These are phyloP conservation scores for Leptinotarsa tumamoca DNA, from an alignment of 2,888 invertebrate genomes.

Conservation along the genomic window DNA sequence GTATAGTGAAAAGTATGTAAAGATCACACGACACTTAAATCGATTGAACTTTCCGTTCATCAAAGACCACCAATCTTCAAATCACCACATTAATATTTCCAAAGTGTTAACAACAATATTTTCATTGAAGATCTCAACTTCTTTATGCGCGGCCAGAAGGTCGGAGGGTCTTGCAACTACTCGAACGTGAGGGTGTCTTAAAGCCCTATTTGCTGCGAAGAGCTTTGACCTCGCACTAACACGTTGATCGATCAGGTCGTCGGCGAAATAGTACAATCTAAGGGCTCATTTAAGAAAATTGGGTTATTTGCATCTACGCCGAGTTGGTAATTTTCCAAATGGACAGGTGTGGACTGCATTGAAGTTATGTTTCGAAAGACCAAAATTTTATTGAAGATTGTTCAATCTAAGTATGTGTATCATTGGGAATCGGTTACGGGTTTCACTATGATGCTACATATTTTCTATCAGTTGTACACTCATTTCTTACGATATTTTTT, in stretches of 20 bases:
- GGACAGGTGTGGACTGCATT: slow-evolving; percentile 17
- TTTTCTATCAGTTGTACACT: too few relatives aligned
- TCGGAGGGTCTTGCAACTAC: neutral
- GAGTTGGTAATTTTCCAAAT: slow-evolving; percentile 28
- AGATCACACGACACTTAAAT: neutral
- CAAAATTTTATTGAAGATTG: neutral
- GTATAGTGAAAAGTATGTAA: neutral
- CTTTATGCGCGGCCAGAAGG: neutral
- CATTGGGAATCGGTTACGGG: too few relatives aligned
- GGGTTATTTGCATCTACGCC: slow-evolving; percentile 44
- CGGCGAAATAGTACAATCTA: slow-evolving; percentile 37
- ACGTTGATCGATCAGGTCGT: slow-evolving; percentile 42
- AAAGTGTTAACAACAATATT: neutral
- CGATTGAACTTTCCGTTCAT: neutral
- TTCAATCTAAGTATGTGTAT: neutral
- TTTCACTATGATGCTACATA: too few relatives aligned
- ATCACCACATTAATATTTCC: neutral
- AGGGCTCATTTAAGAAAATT: slow-evolving; percentile 47
- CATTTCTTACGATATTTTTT: too few relatives aligned
- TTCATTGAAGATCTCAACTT: neutral
- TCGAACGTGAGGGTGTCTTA: neutral
- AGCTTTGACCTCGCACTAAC: slow-evolving; percentile 41
- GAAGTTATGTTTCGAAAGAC: neutral
- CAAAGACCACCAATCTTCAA: neutral
- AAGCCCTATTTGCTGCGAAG: slow-evolving; percentile 23